These are phyloP conservation scores for Rhabditoides inermis DNA, from an alignment of 2,888 invertebrate species.

Conservation along the genomic window DNA sequence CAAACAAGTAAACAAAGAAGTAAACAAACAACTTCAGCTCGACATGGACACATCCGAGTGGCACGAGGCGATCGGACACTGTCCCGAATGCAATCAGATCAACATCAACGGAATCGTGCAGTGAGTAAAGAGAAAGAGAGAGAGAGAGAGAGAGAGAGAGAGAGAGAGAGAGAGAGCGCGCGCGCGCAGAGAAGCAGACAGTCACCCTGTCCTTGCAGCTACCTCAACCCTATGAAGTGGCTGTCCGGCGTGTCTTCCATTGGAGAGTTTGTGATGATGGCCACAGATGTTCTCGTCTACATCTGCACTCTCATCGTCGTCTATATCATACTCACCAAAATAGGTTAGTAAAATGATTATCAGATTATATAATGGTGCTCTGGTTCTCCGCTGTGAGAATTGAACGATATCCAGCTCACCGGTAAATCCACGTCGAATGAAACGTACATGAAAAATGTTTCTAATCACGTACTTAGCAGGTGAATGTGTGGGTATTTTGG, in stretches of 20 bases:
- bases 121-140: background rate
- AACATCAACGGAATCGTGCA: conserved; percentile 17
- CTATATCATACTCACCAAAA: conserved; percentile 1
- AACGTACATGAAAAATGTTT: no score
- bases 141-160: background rate
- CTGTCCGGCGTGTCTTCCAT: conserved; percentile 3
- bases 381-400: no score
- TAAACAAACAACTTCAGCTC: conserved; percentile 13
- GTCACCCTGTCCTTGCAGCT: no score
- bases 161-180: background rate
- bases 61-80: conserved; percentile 30
- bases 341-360: no score
- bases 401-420: no score
- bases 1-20: background rate
- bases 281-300: conserved; percentile 3
- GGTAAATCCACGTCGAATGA: no score
- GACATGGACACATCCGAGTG: conserved; percentile 30
- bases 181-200: no score
- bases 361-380: no score
- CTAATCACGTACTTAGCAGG: no score
- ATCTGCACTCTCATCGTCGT: conserved; percentile 2
- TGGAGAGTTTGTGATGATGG: conserved; percentile 6
- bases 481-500: no score
- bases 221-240: conserved; percentile 3
- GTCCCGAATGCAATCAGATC: conserved; percentile 45